Base-by-base conservation (phyloP, 2,113 vertebrate genomes). In the Pedetes capensis region DNA sequence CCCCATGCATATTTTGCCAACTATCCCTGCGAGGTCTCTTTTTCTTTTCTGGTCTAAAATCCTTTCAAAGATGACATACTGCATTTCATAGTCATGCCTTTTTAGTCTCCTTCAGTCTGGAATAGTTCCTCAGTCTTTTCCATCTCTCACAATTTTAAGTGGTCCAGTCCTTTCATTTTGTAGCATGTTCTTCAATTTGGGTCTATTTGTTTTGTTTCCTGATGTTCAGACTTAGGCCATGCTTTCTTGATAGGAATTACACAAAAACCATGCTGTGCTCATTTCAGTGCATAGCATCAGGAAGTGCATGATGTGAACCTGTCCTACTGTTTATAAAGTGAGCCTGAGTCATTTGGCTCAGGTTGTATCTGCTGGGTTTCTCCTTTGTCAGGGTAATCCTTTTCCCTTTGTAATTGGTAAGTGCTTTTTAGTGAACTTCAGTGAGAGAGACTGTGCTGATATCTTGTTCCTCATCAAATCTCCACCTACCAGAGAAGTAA, bases 31-130 rank as follows among this genome's bases (percentile, higher is more conserved):
- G 86, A 10, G 49, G 57, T 84, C 63, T 87, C 8, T 49, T 74
- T 75, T 79, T 95, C 64, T 63, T 86, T 80, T 81, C 83, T 82
- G 51, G 83, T 34, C 34, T 44, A 79, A 83, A 89, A 51, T 88
- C 53, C 7, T 53, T 13, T 90, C 29, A 23, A 63, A 53, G 72
- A 51, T 85, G 63, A 53, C 64, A 8, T 0, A 1, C 61, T 59
- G 72, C 27, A 39, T 71, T 66, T 68, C 76, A 20, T 57, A 53
- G n/a, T 37, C 25, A 4, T 57, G 18, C 61, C 49, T 96, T n/a
- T 85, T 80, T 55, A 80, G 49, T 84, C 32, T 88, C 42, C 18
- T 53, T 90, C 22, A 53, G 23, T 74, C 61, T 85, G 69, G 23
- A 80, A 47, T 12, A 61, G 11, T 63, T 87, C 37, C 47, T 81